Conservation (phyloP, 2,888 invertebrate species). For the Abrostola tripartita region DNA sequence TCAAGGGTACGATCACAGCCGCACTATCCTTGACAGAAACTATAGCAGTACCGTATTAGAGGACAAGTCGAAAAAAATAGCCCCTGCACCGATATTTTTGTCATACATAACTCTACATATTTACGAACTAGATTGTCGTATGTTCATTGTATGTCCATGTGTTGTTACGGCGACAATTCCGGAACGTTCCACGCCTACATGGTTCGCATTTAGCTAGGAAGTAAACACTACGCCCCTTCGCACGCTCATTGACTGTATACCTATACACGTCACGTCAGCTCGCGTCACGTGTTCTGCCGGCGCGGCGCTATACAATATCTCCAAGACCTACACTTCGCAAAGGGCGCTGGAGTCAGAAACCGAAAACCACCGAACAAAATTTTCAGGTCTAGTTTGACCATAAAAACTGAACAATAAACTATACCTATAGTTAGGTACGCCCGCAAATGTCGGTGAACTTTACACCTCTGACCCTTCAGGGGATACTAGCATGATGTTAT, state of each 20-base stretch:
- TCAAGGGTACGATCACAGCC: too few relatives aligned
- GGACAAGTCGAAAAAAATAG: too few relatives aligned
- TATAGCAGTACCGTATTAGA: too few relatives aligned
- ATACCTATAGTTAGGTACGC: too few relatives aligned
- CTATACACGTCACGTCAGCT: constrained; percentile 12
- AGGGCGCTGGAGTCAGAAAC: not conserved
- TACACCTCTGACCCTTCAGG: too few relatives aligned
- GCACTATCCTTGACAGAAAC: too few relatives aligned
- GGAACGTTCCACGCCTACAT: constrained; percentile 26
- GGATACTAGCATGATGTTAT: too few relatives aligned
- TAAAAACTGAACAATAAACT: too few relatives aligned
- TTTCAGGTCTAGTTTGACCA: too few relatives aligned
- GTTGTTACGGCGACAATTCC: constrained; percentile 32
- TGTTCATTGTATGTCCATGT: not conserved
- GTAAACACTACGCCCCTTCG: constrained; percentile 46
- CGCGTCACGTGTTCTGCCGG: not conserved
- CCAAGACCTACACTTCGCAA: not conserved
- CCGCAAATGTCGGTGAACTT: too few relatives aligned
- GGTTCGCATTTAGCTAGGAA: constrained; percentile 21
- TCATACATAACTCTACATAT: too few relatives aligned
- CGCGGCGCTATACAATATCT: not conserved
- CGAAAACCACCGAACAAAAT: not conserved
- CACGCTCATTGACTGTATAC: constrained; percentile 40
- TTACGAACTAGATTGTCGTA: not conserved
- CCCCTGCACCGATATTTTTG: too few relatives aligned